Evolutionary conservation across 2,113 vertebrate species (phyloP).

Genomic region (Hydrolagus affinis): DNA sequence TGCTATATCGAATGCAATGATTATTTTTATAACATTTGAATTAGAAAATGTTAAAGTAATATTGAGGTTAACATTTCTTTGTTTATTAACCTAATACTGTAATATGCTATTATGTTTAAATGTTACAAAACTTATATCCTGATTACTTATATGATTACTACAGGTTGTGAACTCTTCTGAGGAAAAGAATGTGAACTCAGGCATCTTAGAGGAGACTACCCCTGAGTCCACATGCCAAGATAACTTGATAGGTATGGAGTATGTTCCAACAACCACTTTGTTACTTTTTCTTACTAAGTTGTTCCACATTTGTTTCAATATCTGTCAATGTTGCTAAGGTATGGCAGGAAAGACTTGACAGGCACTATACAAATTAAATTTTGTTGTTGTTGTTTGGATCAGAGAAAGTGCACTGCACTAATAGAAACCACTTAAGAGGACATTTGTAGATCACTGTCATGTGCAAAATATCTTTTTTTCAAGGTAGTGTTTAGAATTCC

Average conservation of each 20-base stretch:
- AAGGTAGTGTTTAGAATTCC: not conserved
- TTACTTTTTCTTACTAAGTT: not conserved
- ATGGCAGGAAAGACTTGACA: not conserved
- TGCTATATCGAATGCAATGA: too few species aligned
- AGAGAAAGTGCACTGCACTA: not conserved
- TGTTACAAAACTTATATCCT: not conserved
- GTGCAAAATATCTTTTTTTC: not conserved
- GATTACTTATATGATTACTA: slow-evolving; percentile 4
- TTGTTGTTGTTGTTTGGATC: not conserved
- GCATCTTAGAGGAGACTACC: slow-evolving; percentile 56
- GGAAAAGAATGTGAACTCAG: slow-evolving; percentile 54
- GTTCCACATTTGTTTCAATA: not conserved
- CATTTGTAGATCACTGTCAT: slow-evolving; percentile 7
- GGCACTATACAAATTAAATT: too few species aligned
- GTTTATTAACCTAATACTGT: not conserved
- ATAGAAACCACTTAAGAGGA: not conserved
- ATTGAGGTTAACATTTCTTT: not conserved
- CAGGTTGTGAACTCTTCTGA: slow-evolving; percentile 59
- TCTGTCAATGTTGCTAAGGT: not conserved
- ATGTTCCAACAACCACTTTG: slow-evolving; percentile 36
- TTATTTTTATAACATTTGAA: not conserved
- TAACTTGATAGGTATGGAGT: slow-evolving; percentile 65
- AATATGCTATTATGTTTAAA: too few species aligned
- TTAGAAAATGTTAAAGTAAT: not conserved
- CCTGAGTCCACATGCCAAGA: slow-evolving; percentile 65